phyloP scores from a whole-genome alignment of 2,113 vertebrate species.

The Melanerpes formicivorus region DNA sequence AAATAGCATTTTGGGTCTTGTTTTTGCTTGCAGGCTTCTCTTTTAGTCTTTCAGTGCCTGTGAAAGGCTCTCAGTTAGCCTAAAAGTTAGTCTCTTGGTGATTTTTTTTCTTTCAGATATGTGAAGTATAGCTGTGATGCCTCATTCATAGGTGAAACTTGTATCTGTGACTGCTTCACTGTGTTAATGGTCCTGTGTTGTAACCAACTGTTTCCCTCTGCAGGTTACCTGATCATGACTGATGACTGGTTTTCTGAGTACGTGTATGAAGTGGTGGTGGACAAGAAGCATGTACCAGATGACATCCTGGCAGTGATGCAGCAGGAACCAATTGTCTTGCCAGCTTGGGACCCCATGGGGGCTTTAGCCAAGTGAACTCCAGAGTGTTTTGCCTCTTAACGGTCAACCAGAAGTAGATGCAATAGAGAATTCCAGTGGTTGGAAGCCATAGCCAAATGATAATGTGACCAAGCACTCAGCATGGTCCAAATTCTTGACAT shows the following conservation, averaged over 20 bases:
- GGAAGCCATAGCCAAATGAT: constrained; percentile 70
- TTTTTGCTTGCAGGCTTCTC: not conserved
- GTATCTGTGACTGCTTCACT: not conserved
- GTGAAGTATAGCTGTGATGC: not conserved
- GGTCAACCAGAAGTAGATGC: constrained; percentile 60
- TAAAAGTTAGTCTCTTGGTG: not conserved
- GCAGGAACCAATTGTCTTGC: constrained; percentile 88
- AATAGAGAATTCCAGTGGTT: constrained; percentile 64
- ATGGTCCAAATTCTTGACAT: not conserved
- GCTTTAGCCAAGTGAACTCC: constrained; percentile 85
- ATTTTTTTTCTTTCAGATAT: not conserved
- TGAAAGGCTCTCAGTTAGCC: not conserved
- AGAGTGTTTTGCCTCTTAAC: not conserved
- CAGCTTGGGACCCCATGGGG: constrained; percentile 99
- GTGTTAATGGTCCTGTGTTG: not conserved
- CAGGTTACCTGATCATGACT: constrained; percentile 97
- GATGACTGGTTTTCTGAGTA: constrained; percentile 98
- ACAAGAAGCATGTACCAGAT: constrained; percentile 84
- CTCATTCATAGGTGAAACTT: not conserved
- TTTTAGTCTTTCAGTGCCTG: not conserved
- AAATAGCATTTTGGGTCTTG: not conserved
- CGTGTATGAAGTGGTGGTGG: constrained; percentile 96
- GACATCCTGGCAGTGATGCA: constrained; percentile 89
- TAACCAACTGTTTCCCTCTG: not conserved
- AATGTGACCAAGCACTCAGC: not conserved